phyloP scores from a whole-genome alignment of 2,888 invertebrate genomes.

The Conistra vaccinii region DNA sequence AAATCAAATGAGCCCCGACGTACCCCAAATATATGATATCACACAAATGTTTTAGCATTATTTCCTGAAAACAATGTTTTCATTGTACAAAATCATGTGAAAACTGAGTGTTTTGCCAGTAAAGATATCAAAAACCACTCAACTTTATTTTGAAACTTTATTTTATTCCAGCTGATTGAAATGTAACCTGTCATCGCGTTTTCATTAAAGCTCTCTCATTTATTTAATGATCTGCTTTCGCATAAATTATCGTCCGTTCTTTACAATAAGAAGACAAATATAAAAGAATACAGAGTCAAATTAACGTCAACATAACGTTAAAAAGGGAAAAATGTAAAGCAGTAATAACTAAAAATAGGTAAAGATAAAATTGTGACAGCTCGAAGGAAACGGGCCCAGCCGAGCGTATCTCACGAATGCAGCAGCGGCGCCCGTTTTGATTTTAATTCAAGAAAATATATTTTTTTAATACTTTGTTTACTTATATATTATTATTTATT shows the following conservation, averaged over 20 bases:
- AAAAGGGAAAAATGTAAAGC: constrained; percentile 74
- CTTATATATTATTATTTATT: constrained; percentile 55
- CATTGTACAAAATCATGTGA: constrained; percentile 41
- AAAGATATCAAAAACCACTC: constrained; percentile 33
- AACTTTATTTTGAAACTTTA: constrained; percentile 14
- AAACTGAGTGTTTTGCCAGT: constrained; percentile 12
- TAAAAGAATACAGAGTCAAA: constrained; percentile 68
- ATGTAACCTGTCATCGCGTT: constrained; percentile 29
- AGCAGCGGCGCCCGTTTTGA: constrained; percentile 76
- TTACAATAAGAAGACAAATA: constrained; percentile 32
- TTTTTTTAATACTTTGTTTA: constrained; percentile 70
- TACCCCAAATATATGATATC: constrained; percentile 68
- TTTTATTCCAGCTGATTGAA: constrained; percentile 32
- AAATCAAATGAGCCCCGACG: constrained; percentile 70
- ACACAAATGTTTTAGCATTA: constrained; percentile 56
- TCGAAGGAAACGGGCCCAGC: constrained; percentile 80
- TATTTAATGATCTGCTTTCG: constrained; percentile 29
- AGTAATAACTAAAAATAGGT: constrained; percentile 80
- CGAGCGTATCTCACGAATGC: constrained; percentile 82
- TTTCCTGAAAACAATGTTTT: constrained; percentile 56
- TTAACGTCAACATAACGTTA: constrained; percentile 73
- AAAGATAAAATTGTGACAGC: constrained; percentile 84
- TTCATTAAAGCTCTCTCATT: constrained; percentile 17
- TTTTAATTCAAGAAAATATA: constrained; percentile 80
- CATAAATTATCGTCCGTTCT: constrained; percentile 32